Base-by-base conservation (phyloP, 2,113 vertebrate species). In the Elgaria multicarinata region DNA sequence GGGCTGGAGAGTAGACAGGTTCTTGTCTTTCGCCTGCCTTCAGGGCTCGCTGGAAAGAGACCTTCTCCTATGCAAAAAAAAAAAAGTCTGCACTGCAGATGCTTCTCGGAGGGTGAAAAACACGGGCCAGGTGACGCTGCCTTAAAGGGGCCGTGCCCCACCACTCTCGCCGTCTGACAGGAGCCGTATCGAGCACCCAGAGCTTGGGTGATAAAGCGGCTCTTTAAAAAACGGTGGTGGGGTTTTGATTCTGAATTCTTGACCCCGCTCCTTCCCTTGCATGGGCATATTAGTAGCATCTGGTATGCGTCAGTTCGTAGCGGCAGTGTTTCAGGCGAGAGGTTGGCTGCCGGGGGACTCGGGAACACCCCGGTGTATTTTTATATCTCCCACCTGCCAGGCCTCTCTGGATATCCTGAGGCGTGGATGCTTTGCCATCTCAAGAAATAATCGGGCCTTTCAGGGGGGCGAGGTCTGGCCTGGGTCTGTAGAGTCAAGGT, bases 71-170 rank as follows among this genome's bases (percentile, higher is more conserved):
- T 76, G 86, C 82, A 84, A 64, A 90, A 83, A 91, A n/a, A n/a
- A n/a, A n/a, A n/a, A n/a, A n/a, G n/a, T 82, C 95, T 93, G 96
- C 95, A 95, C 90, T 95, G 95, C 96, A 92, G 96, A 95, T 95
- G 91, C 88, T 86, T 93, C 79, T 86, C 33, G 5, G 39, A 36
- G 50, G 44, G 2, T 3, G 77, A 42, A 42, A 26, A 91, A 80
- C 80, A 88, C 2, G 33, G 82, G 26, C 90, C 94, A 94, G 94
- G 94, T 95, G 96, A 91, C 85, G 58, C 62, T 87, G 92, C 92
- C 42, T 95, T 92, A 91, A 92, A 95, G 93, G 89, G 84, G 77
- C 72, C 69, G 24, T 31, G 78, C 6, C 50, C 3, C 3, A 9
- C 31, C 18, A 7, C 33, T 44, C 18, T 26, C 46, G 3, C 20